Evolutionary conservation across 1,140 invertebrate genomes (phyloP).

Genomic region (Pseudomyrmex flavicornis): DNA sequence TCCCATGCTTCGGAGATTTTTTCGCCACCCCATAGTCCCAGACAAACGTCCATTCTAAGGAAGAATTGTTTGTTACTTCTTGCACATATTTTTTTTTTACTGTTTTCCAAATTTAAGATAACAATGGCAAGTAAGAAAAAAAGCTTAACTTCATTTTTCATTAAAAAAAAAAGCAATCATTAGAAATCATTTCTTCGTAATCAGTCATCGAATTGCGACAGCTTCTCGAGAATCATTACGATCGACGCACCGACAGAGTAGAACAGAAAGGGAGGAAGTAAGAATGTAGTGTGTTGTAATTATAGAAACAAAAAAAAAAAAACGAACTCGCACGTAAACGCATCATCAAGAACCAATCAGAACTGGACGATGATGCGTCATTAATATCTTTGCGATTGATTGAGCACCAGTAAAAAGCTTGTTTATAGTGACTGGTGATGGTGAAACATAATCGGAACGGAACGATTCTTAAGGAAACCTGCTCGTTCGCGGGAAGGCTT

Average conservation of each 20-base stretch:
- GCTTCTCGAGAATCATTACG: background rate
- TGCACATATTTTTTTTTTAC: background rate
- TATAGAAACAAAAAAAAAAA: too few species aligned
- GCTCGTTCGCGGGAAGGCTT: slow-evolving; percentile 38
- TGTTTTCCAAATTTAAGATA: slow-evolving; percentile 1
- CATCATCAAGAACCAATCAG: slow-evolving; percentile 69
- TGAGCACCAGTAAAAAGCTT: slow-evolving; percentile 33
- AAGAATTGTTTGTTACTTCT: too few species aligned
- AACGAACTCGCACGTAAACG: slow-evolving; percentile 8
- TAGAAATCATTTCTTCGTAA: slow-evolving; percentile 9
- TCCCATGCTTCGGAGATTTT: slow-evolving; percentile 1
- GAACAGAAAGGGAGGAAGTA: slow-evolving; percentile 4
- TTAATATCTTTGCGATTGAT: slow-evolving; percentile 47
- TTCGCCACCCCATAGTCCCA: background rate
- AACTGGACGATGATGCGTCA: slow-evolving; percentile 72
- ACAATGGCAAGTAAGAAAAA: background rate
- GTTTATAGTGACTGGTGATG: slow-evolving; percentile 58
- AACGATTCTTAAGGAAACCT: slow-evolving; percentile 19
- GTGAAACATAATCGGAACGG: background rate
- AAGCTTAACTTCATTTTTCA: background rate
- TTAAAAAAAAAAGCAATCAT: background rate
- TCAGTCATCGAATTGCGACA: background rate
- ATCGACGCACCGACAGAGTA: background rate
- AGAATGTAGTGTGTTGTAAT: slow-evolving; percentile 4
- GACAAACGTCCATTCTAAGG: background rate